phyloP scores from a whole-genome alignment of 2,797 vertebrate species.

The Coregonus ussuriensis region DNA sequence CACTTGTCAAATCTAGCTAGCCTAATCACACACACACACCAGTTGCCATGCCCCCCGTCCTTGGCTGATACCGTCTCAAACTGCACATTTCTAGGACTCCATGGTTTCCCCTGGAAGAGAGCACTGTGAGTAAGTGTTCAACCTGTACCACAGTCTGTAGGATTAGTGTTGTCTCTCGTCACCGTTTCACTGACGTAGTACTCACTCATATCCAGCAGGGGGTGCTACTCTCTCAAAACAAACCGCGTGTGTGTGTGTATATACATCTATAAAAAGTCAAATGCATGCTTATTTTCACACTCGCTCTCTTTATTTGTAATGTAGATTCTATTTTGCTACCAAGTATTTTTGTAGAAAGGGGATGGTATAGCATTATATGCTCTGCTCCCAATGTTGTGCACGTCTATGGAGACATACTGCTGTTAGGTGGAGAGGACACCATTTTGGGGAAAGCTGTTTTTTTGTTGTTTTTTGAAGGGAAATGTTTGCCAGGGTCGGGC shows the following conservation, averaged over 20 bases:
- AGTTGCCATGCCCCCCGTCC: neutral
- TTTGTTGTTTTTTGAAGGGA: conserved; percentile 63
- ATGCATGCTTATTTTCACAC: conserved; percentile 40
- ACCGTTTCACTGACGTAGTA: conserved; percentile 18
- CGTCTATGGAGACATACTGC: conserved; percentile 42
- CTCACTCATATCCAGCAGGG: conserved; percentile 51
- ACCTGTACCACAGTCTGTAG: conserved; percentile 3
- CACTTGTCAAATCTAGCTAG: neutral
- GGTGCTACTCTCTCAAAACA: conserved; percentile 12
- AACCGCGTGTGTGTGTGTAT: conserved; percentile 38
- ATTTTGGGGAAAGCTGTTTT: conserved; percentile 42
- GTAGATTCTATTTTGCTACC: conserved; percentile 63
- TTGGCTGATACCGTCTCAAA: conserved; percentile 9
- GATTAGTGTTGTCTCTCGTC: conserved; percentile 35
- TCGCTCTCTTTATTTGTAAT: conserved; percentile 36
- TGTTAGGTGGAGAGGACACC: conserved; percentile 39
- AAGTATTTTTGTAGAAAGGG: conserved; percentile 59
- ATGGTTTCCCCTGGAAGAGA: conserved; percentile 27
- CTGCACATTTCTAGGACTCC: conserved; percentile 16
- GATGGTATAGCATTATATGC: conserved; percentile 7
- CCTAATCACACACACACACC: neutral
- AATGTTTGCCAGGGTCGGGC: conserved; percentile 40
- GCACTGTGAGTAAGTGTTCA: conserved; percentile 20
- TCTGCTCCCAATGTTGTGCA: conserved; percentile 27
- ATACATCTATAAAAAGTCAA: conserved; percentile 45